Evolutionary conservation across 2,888 invertebrate genomes (phyloP), one percentile per base, ranked within the genome.

Genomic region (Ormyrus rosae): DNA sequence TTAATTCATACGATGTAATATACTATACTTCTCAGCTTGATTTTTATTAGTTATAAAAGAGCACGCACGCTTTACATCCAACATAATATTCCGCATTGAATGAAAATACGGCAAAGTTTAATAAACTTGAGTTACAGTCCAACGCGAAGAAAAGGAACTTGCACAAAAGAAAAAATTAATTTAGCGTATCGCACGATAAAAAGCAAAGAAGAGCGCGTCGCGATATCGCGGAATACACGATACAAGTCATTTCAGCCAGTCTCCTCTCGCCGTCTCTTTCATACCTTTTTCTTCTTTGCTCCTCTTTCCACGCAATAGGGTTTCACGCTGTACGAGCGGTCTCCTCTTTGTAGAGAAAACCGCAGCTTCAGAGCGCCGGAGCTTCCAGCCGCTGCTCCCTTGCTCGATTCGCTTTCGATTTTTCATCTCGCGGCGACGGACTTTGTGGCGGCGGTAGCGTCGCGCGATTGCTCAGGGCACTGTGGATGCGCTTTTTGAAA

Each of bases 341-440:
- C 34, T 50, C 45, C 19, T 50, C 55, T 56, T 61, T 69, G 73
- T 58, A 68, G n/a, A 68, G 60, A n/a, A 67, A 50, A 51, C 45
- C 51, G 68, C 50, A 50, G 10, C 53, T 4, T 4, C 45, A n/a
- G 46, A 48, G 46, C 19, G n/a, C 34, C 10, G 19, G 34, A 34
- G 34, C 34, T 34, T 53, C 51, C 55, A 9, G 8, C 34, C 34
- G 34, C 34, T 34, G 0, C 51, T 67, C 10, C 19, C 71, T 50
- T 53, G 10, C 34, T 7, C 53, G 50, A 46, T 8, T 2, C 50
- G n/a, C 64, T 34, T 56, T 65, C 68, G 61, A 78, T 68, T 78
- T 78, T 78, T 78, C 67, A 78, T 78, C 67, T 68, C 72, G 68
- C 19, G 63, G 34, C n/a, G 4, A 9, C 58, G 6, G 50, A 65